These are phyloP conservation scores for Thereva nobilitata DNA, from an alignment of 2,888 invertebrate species.

Conservation along the genomic window DNA sequence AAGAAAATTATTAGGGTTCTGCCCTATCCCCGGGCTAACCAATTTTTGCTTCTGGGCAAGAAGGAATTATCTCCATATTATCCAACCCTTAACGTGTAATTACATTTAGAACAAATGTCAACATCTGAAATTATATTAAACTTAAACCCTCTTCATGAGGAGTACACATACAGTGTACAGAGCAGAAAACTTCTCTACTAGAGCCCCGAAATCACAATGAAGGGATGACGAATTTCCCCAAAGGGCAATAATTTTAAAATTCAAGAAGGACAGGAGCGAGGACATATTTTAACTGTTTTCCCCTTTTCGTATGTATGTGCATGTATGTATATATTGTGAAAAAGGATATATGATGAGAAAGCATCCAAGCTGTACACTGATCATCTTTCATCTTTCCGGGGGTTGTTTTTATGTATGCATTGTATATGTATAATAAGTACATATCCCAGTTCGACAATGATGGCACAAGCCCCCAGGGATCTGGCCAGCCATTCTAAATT, in stretches of 20 bases:
- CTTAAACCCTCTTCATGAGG: constrained; percentile 13
- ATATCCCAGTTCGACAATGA: constrained; percentile 16
- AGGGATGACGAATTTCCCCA: constrained; percentile 34
- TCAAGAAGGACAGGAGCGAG: constrained; percentile 26
- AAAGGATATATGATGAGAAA: too few species aligned
- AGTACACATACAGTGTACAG: neutral
- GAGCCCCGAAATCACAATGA: neutral
- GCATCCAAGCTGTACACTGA: too few species aligned
- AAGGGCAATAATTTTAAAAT: constrained; percentile 37
- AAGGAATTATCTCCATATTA: constrained; percentile 32
- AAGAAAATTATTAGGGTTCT: constrained; percentile 23
- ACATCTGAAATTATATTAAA: constrained; percentile 39
- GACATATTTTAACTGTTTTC: constrained; percentile 25
- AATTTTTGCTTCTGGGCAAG: neutral
- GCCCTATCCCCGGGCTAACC: neutral
- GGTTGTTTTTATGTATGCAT: too few species aligned
- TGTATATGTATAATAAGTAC: neutral
- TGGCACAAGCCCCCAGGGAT: constrained; percentile 18
- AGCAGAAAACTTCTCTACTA: too few species aligned
- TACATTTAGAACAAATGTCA: constrained; percentile 40
- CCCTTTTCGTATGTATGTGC: neutral
- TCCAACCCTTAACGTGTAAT: constrained; percentile 33
- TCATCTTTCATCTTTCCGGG: too few species aligned
- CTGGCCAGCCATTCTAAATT: neutral
- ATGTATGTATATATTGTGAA: neutral